Evolutionary conservation across 2,797 vertebrate genomes (phyloP), one percentile per base, ranked within the genome.

Genomic region (Microcaecilia unicolor): DNA sequence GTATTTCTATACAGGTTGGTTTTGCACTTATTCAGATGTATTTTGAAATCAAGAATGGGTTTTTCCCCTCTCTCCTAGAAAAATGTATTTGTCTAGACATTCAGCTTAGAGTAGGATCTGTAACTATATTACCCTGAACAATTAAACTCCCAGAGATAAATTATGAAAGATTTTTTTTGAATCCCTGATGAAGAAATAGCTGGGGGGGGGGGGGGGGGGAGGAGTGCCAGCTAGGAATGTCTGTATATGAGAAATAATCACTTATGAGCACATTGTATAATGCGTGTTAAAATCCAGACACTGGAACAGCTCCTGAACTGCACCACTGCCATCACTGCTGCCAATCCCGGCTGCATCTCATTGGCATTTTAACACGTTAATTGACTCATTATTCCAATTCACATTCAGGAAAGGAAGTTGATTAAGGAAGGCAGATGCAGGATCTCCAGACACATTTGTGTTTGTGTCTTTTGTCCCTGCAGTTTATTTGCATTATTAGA

Each of bases 351-450:
- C 62, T 81, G 76, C 85, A 88, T 85, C 85, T 87, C 87, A 75
- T 80, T 85, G 79, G 74, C 81, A 82, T 85, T 90, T 89, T 81
- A 86, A 83, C 75, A 84, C 81, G 64, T 85, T 91, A 92, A 91
- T 93, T 90, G 85, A 94, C 88, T 93, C 87, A 89, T 94, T 92
- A 91, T 87, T 83, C 74, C 70, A 73, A 84, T 87, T 86, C 73
- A 70, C 78, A 82, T 84, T 80, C 78, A 61, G 74, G 72, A 80
- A 72, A 79, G 76, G 64, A 78, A 74, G 81, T 65, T 90, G 87
- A 91, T 89, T 89, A 89, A 87, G 76, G 70, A 41, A 86, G 86
- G 85, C 85, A 89, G 88, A 87, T 86, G 84, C 77, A 82, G 78
- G 64, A 69, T 85, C 84, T 88, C 84, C 72, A 82, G 82, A 76